Evolutionary conservation across 2,113 vertebrate species (phyloP), one percentile per base, ranked within the genome.

Genomic region (Alectura lathami): DNA sequence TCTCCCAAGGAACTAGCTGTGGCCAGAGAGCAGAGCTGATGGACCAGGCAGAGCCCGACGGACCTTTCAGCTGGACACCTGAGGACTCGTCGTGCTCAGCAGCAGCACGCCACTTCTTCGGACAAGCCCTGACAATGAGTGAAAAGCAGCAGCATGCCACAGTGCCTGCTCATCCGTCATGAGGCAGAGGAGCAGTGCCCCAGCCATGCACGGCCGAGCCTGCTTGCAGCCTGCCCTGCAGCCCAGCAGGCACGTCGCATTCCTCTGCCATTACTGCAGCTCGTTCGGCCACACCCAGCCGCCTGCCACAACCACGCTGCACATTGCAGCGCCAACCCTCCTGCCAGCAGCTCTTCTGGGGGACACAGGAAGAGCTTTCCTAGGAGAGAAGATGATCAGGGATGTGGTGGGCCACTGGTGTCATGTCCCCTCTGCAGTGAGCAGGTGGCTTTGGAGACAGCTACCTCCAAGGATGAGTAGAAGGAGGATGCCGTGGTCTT

Each of bases 71-170:
- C 21, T 24, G 42, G 47, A 45, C 36, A 57, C 22, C 64, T 54
- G 69, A 67, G 40, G n/a, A 4, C 42, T n/a, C 14, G n/a, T 20
- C 59, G 8, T 34, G 63, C 64, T 23, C 27, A 26, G 22, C 53
- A 69, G 16, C 36, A 74, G 68, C 68, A 7, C 45, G 5, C 11
- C 1, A 0, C 20, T 59, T 38, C 72, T 62, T 54, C 0, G 0
- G 1, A 7, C 0, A 4, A 36, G 60, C 34, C 32, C 6, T 47
- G n/a, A 9, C 0, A 0, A 8, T 3, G 53, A 38, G 45, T 17
- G 32, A 48, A 50, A 63, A 83, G 60, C 85, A 86, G 50, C 12
- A 4, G 22, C 62, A 26, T 62, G 70, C 75, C 94, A 32, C 48
- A 2, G 13, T 0, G 2, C 48, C 82, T 48, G 66, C 67, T 89